Conservation (phyloP, 2,797 vertebrate genomes). For the Sitta carolinensis region DNA sequence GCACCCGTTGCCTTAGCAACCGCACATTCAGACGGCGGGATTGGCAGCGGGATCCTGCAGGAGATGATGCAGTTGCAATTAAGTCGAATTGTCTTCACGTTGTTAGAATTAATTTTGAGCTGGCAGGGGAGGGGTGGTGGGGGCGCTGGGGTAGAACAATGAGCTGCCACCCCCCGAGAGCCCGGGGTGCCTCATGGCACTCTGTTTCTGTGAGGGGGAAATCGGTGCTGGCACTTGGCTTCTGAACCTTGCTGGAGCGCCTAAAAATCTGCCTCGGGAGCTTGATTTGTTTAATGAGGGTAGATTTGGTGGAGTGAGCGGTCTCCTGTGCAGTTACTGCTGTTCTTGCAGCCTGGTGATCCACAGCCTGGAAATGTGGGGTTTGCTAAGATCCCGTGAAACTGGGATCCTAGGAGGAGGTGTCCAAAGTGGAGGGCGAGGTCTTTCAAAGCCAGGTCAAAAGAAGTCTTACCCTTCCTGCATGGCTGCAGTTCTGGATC, state of each 20-base stretch:
- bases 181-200: not conserved
- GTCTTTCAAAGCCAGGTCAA: not conserved
- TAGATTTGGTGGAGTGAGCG: not conserved
- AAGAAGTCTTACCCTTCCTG: not conserved
- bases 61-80: not conserved
- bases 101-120: not conserved
- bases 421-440: not conserved
- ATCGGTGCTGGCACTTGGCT: not conserved
- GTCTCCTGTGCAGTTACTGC: accelerated
- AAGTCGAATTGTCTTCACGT: conserved; percentile 19
- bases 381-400: not conserved
- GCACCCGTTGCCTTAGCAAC: conserved; percentile 52
- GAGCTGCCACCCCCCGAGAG: not conserved
- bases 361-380: not conserved
- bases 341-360: not conserved
- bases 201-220: not conserved
- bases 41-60: not conserved
- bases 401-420: accelerated
- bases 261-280: not conserved
- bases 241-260: not conserved
- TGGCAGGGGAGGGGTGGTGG: not conserved
- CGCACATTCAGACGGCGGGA: not conserved
- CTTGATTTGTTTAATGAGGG: not conserved
- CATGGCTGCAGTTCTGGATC: not conserved
- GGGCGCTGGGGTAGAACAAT: not conserved